Base-by-base conservation (phyloP, 2,113 vertebrate genomes). In the Sinocyclocheilus anophthalmus region DNA sequence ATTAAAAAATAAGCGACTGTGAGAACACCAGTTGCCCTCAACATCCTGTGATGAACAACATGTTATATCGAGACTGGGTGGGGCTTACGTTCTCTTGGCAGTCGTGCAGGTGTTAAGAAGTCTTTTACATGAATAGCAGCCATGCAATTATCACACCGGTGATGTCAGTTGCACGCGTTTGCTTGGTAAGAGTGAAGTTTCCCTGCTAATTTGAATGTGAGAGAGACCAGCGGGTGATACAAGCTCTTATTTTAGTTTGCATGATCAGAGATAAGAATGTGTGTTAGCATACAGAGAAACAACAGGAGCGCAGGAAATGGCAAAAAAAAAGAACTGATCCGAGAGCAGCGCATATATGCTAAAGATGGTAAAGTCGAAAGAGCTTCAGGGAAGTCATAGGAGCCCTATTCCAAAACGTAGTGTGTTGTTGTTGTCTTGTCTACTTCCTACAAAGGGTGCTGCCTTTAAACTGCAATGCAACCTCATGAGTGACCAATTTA, bases 1-100 rank as follows among this genome's bases (percentile, higher is more conserved):
- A 86, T 90, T 88, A 85, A 88, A 75, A 90, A 87, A 87, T 88
- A 91, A 90, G 89, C 87, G 89, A 81, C 48, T 9, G 45, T 18
- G 53, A 86, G 39, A 61, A 69, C 4, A 73, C 77, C 84, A 81
- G 86, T 81, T 84, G 50, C 57, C 48, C 26, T 76, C 26, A 76
- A 42, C 16, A 81, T 75, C 72, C 50, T 63, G 70, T 37, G 65
- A 78, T 55, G 39, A 67, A 24, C 33, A 53, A 16, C 81, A 48
- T 89, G 59, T 87, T 57, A 69, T 48, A 50, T 37, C 11, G 53
- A 65, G 82, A 20, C 10, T 42, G 88, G 20, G 22, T 33, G 61
- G 88, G 14, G 22, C 22, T 24, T 53, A 53, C 12, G 63, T 53
- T 24, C 59, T 73, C 79, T 85, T 90, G 83, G 76, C 79, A 75